Evolutionary conservation across 2,888 invertebrate species (phyloP).

Genomic region (Agrenia bidenticulata): DNA sequence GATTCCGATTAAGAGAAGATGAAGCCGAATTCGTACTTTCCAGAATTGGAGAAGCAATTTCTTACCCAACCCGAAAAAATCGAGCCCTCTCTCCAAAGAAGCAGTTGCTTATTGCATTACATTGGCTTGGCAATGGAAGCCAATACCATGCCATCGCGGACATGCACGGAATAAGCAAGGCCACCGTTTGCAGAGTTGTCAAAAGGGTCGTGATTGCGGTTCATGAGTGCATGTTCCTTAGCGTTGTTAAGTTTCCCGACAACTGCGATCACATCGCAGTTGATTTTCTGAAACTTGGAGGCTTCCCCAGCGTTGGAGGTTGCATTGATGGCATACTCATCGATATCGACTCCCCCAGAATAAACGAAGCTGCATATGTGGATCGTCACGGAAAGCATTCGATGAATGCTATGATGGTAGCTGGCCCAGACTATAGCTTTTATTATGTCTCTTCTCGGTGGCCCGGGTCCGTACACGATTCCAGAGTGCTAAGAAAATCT

Average conservation of each 20-base stretch:
- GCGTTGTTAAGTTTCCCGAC: slow-evolving; percentile 27
- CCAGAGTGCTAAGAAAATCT: slow-evolving; percentile 36
- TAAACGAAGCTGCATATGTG: slow-evolving; percentile 31
- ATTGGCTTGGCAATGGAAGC: slow-evolving; percentile 26
- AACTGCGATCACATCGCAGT: slow-evolving; percentile 14
- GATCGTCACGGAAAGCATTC: slow-evolving; percentile 41
- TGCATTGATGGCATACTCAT: slow-evolving; percentile 36
- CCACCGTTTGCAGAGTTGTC: slow-evolving; percentile 33
- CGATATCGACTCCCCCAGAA: slow-evolving; percentile 29
- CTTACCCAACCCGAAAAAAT: slow-evolving; percentile 12
- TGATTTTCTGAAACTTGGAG: slow-evolving; percentile 23
- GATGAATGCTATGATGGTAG: slow-evolving; percentile 35
- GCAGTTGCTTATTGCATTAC: slow-evolving; percentile 24
- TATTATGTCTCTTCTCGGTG: slow-evolving; percentile 27
- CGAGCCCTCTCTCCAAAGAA: slow-evolving; percentile 21
- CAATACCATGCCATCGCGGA: slow-evolving; percentile 17
- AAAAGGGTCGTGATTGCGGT: slow-evolving; percentile 20
- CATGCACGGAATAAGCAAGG: slow-evolving; percentile 29
- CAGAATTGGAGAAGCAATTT: not conserved
- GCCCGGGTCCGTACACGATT: slow-evolving; percentile 38
- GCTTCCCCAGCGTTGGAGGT: slow-evolving; percentile 41
- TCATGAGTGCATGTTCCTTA: slow-evolving; percentile 20
- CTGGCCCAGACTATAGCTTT: slow-evolving; percentile 32
- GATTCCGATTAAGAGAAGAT: not conserved
- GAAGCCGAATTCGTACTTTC: slow-evolving; percentile 1